Base-by-base conservation (phyloP, 1,140 invertebrate genomes). In the Drosophila virilis region DNA sequence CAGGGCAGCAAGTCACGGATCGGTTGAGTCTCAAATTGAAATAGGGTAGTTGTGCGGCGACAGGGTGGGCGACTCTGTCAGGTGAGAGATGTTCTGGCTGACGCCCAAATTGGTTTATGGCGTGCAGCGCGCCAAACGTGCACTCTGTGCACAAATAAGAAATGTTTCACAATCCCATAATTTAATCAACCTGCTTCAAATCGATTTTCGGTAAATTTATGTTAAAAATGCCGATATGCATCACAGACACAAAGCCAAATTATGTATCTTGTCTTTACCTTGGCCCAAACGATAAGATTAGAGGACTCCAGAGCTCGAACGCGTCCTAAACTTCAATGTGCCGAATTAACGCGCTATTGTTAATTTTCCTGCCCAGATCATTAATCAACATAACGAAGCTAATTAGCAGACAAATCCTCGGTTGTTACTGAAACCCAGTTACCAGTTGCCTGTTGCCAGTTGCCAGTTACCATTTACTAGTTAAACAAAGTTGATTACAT, bases 101-200 rank as follows among this genome's bases (percentile, higher is more conserved):
- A 13, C 22, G 28, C 37, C 28, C 50, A 86, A 88, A 88, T 86
- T 86, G 60, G 75, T 72, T 82, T 78, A 88, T 79, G 68, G 81
- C 78, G 78, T 85, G 81, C 71, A 58, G 40, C 12, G 22, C 8
- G 10, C 9, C 38, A 48, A 28, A 22, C 8, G 17, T 28, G 22
- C 32, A 10, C 17, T 46, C 61, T 58, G 28, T 55, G 59, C 58
- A 83, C 65, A 57, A 70, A 86, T 74, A 86, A 69, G 62, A 54
- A 72, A 78, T 33, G 59, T 77, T 64, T 61, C 52, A 60, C 42
- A 68, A 40, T n/a, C 22, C 22, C 22, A 62, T 85, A 69, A 74
- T 80, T 35, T 60, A 70, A 77, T 74, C 67, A 62, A 33, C 40
- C 12, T 37, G 59, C 28, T 4, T 8, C 13, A 15, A 15, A 8